Base-by-base conservation (phyloP, 2,113 vertebrate genomes). In the Stomatorhinus ivindoensis region DNA sequence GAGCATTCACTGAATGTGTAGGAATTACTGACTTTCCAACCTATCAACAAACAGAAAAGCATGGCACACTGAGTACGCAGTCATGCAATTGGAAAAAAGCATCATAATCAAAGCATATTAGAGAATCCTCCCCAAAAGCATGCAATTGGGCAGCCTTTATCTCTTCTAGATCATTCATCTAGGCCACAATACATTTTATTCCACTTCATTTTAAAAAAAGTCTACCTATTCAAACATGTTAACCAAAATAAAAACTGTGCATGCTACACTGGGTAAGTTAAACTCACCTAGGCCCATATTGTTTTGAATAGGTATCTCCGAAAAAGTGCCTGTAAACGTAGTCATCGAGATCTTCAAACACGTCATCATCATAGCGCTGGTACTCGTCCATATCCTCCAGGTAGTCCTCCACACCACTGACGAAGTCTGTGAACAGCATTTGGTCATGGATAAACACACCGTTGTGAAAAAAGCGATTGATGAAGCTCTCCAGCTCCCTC, bases 341-440 rank as follows among this genome's bases (percentile, higher is more conserved):
- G 90, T 97, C 97, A 51, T 98, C 97, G 84, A 99, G 93, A 94
- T 97, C 97, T 87, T 96, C 95, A 91, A 99, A 98, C 21, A 95
- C 92, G 0, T 96, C 95, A 8, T 94, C 94, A 15, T 96, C 91
- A 10, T 93, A 93, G 24, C 94, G 93, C 73, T 95, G 96, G 92
- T 99, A 97, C 89, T 97, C 97, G 55, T 96, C 94, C 93, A 99
- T 96, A 91, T 97, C 95, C 87, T 94, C 95, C 90, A 99, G 96
- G 91, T 98, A 99, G 92, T 97, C 95, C 91, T 98, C 97, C 90
- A 99, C 95, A 44, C 96, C 96, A 24, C 95, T 97, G 42, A 99
- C 96, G 92, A 99, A 99, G 95, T 99, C 97, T 3, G 97, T 96
- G 93, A 99, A 99, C 89, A 97, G 95, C 97, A 98, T 99, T 93